Evolutionary conservation across 1,140 invertebrate species (phyloP).

Genomic region (Habropoda laboriosa): DNA sequence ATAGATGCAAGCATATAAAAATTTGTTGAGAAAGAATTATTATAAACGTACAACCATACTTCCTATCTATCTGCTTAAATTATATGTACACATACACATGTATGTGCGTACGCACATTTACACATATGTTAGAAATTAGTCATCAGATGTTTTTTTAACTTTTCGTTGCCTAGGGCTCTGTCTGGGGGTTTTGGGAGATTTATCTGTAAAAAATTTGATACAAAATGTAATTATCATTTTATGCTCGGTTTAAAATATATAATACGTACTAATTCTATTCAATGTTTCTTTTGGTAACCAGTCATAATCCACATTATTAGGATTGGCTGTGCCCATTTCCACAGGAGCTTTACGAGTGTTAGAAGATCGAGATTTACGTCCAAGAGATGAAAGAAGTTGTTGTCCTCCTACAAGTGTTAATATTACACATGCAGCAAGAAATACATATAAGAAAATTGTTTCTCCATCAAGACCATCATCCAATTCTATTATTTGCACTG

Average conservation of each 20-base stretch:
- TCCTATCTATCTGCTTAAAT: too few species aligned
- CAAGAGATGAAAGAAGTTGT: conserved; percentile 92
- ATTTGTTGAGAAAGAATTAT: conserved; percentile 38
- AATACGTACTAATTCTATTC: conserved; percentile 89
- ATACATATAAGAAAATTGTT: conserved; percentile 98
- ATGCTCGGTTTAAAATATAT: background rate
- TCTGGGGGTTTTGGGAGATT: conserved; percentile 83
- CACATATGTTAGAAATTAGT: conserved; percentile 71
- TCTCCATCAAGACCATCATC: conserved; percentile 99
- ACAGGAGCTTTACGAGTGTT: conserved; percentile 84
- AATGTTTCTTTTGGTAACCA: conserved; percentile 97
- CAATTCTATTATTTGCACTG: conserved; percentile 97
- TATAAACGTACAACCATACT: conserved; percentile 1
- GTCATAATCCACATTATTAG: conserved; percentile 97
- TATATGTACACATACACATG: too few species aligned
- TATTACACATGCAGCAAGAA: conserved; percentile 94
- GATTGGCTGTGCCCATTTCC: conserved; percentile 92
- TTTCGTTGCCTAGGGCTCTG: conserved; percentile 89
- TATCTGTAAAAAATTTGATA: conserved; percentile 78
- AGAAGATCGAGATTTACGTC: conserved; percentile 83
- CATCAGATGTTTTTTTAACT: conserved; percentile 86
- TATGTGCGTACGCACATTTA: background rate
- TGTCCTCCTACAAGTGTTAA: conserved; percentile 94
- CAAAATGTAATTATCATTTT: background rate
- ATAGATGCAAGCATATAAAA: conserved; percentile 6